Base-by-base conservation (phyloP, 2,113 vertebrate species). In the Dunckerocampus dactyliophorus region DNA sequence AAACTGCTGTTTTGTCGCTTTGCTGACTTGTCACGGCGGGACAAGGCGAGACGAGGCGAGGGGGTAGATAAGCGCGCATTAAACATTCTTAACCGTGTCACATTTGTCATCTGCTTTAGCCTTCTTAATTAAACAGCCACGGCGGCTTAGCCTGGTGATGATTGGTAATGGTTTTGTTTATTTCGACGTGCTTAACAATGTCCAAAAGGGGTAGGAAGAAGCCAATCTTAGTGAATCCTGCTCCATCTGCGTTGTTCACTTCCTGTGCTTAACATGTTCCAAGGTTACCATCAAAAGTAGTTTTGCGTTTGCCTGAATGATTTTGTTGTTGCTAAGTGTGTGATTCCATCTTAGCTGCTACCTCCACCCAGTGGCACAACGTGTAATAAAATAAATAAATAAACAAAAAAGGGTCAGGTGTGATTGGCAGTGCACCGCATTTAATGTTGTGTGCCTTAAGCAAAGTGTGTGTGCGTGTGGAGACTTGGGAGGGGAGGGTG, bases 81-180 rank as follows among this genome's bases (percentile, higher is more conserved):
- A 88, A 90, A 90, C 89, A 85, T 91, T 14, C 39, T 91, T 89
- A 89, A 89, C 87, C 87, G 84, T 89, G 85, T 88, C 74, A 65
- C 83, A 82, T 91, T 91, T 89, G 87, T 91, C 88, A 86, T 91
- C 82, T 88, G 84, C 85, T 85, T 89, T 88, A 85, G 78, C 77
- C 79, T 83, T 89, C 83, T 88, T 92, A 90, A 90, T 92, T 90
- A 89, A 89, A 88, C 82, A 85, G 71, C 72, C 62, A 54, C 79
- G 78, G 86, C 87, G 79, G 86, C 87, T 89, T 85, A 86, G 81
- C 75, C 74, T 79, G 73, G 75, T 53, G 73, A 73, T 87, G 83
- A 88, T 83, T 88, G 72, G 86, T 89, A 84, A 88, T 90, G 89
- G 89, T 89, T 88, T 87, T 88, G 16, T 89, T 83, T 73, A 65